Base-by-base conservation (phyloP, 1,140 invertebrate genomes). In the Drosophila murphyi region DNA sequence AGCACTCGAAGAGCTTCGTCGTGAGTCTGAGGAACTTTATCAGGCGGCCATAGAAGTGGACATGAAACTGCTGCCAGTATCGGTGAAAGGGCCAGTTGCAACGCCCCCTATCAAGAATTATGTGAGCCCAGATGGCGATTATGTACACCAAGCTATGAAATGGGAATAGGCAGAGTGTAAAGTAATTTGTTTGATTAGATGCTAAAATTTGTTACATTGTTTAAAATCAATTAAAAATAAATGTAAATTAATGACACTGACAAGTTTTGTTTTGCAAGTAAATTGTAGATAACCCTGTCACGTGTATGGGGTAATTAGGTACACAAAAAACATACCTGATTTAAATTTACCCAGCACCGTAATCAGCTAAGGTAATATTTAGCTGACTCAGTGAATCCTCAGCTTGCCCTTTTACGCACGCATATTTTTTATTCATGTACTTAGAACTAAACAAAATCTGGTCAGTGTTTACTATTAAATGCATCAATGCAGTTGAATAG, bases 101-200 rank as follows among this genome's bases (percentile, higher is more conserved):
- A 98, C 97, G 6, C 96, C 97, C 32, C 94, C 97, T 0, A 96
- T 97, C 56, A 93, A 95, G 79, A 93, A 95, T 72, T 98, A 97
- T 91, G 93, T 94, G 2, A 93, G 94, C 63, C 96, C 96, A 0
- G 97, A 98, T 93, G 97, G 97, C 28, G 96, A 97, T 83, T 98
- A 97, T 85, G 91, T 94, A n/a, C 96, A 98, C 88, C 93, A 96
- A 28, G 95, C 96, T 0, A 96, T 95, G 93, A 96, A 96, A 90
- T 98, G 96, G 96, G 94, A 95, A 54, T 93, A 80, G 52, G 34
- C 10, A 28, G 31, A 51, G 5, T 37, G 3, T 52, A 28, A 41
- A 31, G 29, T 32, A n/a, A 34, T 41, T 32, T 20, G 10, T 8
- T 20, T 62, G 32, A 20, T 62, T 65, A 62, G 47, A 65, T 56